phyloP scores from a whole-genome alignment of 2,888 invertebrate genomes.

The Sepiola atlantica region DNA sequence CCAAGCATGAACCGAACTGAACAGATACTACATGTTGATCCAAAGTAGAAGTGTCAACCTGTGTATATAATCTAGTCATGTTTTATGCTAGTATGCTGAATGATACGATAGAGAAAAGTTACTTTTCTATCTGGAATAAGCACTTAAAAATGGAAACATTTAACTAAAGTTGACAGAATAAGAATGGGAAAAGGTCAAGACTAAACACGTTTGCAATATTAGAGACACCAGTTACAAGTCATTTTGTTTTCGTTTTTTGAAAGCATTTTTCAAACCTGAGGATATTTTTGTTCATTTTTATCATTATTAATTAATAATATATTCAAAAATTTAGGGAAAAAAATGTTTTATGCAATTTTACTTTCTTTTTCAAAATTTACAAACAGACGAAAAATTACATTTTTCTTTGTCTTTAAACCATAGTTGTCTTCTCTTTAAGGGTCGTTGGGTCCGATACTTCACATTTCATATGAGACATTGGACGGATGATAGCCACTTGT shows the following conservation, averaged over 20 bases:
- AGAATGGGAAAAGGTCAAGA: background rate
- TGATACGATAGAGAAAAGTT: too few relatives aligned
- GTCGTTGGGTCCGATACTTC: too few relatives aligned
- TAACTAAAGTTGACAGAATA: background rate
- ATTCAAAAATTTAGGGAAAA: background rate
- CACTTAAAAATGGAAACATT: background rate
- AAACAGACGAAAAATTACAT: background rate
- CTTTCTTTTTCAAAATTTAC: background rate
- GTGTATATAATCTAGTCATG: too few relatives aligned
- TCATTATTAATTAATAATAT: background rate
- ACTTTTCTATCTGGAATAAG: too few relatives aligned
- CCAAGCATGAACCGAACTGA: too few relatives aligned
- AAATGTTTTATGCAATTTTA: background rate
- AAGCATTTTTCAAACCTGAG: background rate
- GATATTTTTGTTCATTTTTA: background rate
- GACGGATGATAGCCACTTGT: too few relatives aligned
- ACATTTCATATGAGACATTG: too few relatives aligned
- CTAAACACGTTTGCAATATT: background rate
- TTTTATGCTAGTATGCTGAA: too few relatives aligned
- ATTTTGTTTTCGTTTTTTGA: background rate
- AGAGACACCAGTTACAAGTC: background rate
- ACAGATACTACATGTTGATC: too few relatives aligned
- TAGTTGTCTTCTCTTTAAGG: background rate
- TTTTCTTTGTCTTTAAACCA: too few relatives aligned
- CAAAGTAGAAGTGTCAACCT: too few relatives aligned